phyloP scores from a whole-genome alignment of 2,888 invertebrate species.

The Notodonta ziczac region DNA sequence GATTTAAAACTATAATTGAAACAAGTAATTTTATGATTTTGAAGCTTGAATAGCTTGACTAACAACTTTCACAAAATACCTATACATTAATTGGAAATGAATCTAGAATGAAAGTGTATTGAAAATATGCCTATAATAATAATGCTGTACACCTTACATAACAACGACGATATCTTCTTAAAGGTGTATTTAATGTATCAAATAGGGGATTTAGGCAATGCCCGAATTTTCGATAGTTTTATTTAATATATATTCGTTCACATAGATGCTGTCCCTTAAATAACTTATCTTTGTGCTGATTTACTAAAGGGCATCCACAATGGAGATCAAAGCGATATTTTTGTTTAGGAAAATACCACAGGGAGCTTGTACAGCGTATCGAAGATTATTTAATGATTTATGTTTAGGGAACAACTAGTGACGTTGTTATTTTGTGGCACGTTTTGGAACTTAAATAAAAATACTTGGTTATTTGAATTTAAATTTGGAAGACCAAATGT shows the following conservation, averaged over 20 bases:
- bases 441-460: background rate
- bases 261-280: conserved; percentile 22
- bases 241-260: background rate
- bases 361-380: background rate
- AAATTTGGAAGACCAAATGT: background rate
- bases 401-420: background rate
- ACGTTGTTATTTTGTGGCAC: background rate
- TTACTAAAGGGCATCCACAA: conserved; percentile 20
- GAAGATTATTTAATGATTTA: background rate
- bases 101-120: conserved; percentile 11
- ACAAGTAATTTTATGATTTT: conserved; percentile 6
- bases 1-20: conserved; percentile 4
- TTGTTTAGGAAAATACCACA: conserved; percentile 6
- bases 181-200: too few species aligned
- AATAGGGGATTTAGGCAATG: too few species aligned
- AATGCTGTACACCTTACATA: too few species aligned
- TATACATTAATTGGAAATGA: conserved; percentile 12
- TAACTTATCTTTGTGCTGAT: conserved; percentile 21
- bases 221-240: background rate
- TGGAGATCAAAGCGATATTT: conserved; percentile 13
- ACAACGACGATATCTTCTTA: too few species aligned
- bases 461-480: background rate
- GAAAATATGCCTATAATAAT: conserved; percentile 1
- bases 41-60: background rate
- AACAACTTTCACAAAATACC: conserved; percentile 9